A percentile compares a stretch with the other conserved stretches of the same genome.
Conservation (phyloP, 2,113 vertebrate genomes). For the Melanotaenia duboulayi region DNA sequence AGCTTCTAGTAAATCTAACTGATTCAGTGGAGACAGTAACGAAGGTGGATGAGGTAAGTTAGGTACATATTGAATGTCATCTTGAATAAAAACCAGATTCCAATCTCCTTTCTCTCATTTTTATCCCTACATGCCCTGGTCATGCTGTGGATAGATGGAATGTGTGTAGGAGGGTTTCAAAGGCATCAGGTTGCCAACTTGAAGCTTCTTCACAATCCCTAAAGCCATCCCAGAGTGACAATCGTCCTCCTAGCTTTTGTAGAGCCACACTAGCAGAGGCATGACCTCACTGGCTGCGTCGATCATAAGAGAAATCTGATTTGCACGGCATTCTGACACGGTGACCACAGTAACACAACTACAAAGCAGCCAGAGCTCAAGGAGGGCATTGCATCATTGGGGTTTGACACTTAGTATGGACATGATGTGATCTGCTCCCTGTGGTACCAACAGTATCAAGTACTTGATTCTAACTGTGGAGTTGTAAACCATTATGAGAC, state of each 20-base stretch:
- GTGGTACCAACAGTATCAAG: background rate
- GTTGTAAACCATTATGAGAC: background rate
- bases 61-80: conserved; percentile 61
- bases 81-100: conserved; percentile 52
- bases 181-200: conserved; percentile 78
- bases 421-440: conserved; percentile 1
- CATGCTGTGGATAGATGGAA: conserved; percentile 65
- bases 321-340: conserved; percentile 43
- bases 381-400: conserved; percentile 7
- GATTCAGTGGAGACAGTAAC: conserved; percentile 37
- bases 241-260: conserved; percentile 71
- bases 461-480: background rate
- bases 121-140: conserved; percentile 53
- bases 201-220: conserved; percentile 62
- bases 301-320: conserved; percentile 68
- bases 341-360: conserved; percentile 56
- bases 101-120: conserved; percentile 41
- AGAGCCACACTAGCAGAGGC: conserved; percentile 31
- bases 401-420: background rate
- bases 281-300: conserved; percentile 77
- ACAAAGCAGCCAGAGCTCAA: conserved; percentile 55
- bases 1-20: conserved; percentile 30
- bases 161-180: conserved; percentile 77
- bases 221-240: conserved; percentile 61
- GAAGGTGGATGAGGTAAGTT: conserved; percentile 64